These are phyloP conservation scores for Noctua comes DNA, from an alignment of 2,888 invertebrate species.

Conservation along the genomic window DNA sequence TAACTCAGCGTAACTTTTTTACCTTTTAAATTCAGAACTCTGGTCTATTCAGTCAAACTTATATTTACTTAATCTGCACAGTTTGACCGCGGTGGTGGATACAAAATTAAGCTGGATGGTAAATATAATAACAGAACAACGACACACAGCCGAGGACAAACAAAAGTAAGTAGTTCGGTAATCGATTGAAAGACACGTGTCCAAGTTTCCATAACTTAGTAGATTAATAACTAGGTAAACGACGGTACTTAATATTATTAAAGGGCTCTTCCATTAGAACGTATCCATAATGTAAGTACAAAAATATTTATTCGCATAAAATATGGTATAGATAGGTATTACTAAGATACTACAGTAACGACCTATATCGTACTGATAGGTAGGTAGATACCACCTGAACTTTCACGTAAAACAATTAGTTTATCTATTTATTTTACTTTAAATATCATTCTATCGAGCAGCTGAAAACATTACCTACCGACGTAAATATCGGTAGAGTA, in stretches of 20 bases:
- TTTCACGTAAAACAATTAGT: not conserved
- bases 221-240: not conserved
- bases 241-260: not conserved
- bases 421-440: not conserved
- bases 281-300: not conserved
- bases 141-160: not conserved
- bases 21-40: not conserved
- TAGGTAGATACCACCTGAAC: not conserved
- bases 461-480: not conserved
- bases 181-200: constrained; percentile 27
- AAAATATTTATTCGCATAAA: not conserved
- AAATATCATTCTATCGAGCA: too few species aligned
- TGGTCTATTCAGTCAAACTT: not conserved
- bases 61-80: not conserved
- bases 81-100: too few species aligned
- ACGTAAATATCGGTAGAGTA: not conserved
- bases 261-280: not conserved
- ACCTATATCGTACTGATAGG: not conserved
- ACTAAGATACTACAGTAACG: not conserved
- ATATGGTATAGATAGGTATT: not conserved
- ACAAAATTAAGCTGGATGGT: not conserved
- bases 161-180: not conserved
- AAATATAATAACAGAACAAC: not conserved
- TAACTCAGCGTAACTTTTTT: not conserved
- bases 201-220: constrained; percentile 6